Percentiles rank a stretch among this genome's conserved stretches.
phyloP scores from a whole-genome alignment of 2,113 vertebrate genomes.

The Neogale vison region DNA sequence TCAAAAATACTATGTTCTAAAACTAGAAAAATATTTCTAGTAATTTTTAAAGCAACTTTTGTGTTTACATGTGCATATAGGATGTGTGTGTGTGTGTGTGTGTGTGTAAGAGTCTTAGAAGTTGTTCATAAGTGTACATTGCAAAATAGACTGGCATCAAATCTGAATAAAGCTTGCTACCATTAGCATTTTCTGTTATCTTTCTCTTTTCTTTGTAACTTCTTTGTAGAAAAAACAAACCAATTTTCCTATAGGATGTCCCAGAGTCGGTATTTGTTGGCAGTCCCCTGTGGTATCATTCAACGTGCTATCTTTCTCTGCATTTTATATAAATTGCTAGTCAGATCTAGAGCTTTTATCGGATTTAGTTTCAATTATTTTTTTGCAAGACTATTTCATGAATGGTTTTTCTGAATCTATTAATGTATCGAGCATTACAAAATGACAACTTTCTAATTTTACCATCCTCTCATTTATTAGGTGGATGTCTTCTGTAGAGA shows the following conservation, averaged over 20 bases:
- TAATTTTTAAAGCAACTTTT: slow-evolving; percentile 11
- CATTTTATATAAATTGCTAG: not conserved
- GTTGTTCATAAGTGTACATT: not conserved
- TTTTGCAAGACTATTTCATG: not conserved
- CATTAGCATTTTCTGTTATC: not conserved
- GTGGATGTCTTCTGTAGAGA: not conserved
- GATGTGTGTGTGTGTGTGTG: not conserved
- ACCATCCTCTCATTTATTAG: not conserved
- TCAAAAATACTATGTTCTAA: slow-evolving; percentile 15
- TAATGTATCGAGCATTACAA: not conserved
- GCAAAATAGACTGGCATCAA: not conserved
- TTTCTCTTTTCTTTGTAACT: not conserved
- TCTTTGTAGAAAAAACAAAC: not conserved
- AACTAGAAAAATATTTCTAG: not conserved
- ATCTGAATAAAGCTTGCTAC: not conserved
- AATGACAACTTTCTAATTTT: slow-evolving; percentile 10
- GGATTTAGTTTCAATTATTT: slow-evolving; percentile 3
- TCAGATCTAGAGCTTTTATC: not conserved
- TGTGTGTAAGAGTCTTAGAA: not conserved
- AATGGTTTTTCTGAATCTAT: slow-evolving; percentile 1
- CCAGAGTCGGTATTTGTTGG: not conserved
- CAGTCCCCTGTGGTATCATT: not conserved
- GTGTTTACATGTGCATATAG: not conserved
- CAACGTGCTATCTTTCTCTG: not conserved
- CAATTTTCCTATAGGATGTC: not conserved